Evolutionary conservation across 2,888 invertebrate species (phyloP).

Genomic region (Ormyrus labotus): DNA sequence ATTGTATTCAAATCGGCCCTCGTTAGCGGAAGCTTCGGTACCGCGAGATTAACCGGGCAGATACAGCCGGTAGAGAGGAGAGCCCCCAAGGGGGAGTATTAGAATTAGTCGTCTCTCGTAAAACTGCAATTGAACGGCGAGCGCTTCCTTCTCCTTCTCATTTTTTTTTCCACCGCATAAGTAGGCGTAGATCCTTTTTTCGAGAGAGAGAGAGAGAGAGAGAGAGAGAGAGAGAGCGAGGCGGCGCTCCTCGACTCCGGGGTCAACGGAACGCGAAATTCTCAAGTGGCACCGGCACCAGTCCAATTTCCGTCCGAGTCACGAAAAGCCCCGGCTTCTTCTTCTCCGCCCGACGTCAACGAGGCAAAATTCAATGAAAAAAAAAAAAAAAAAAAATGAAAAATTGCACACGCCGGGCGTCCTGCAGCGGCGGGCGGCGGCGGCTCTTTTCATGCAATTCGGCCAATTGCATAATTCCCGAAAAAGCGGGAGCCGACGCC

Average conservation of each 20-base stretch:
- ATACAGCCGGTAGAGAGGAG: too few relatives aligned
- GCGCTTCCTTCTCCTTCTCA: not conserved
- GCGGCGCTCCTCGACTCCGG: not conserved
- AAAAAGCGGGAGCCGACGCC: constrained; percentile 39
- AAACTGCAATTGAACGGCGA: too few relatives aligned
- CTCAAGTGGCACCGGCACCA: constrained; percentile 15
- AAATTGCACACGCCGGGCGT: not conserved
- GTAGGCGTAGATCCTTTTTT: too few relatives aligned
- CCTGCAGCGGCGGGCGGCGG: not conserved
- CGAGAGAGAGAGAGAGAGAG: constrained; percentile 32
- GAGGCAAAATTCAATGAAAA: constrained; percentile 36
- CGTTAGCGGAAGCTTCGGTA: not conserved
- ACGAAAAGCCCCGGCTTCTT: not conserved
- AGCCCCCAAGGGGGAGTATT: too few relatives aligned
- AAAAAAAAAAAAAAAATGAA: too few relatives aligned
- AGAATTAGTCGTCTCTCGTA: too few relatives aligned
- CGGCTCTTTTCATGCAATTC: constrained; percentile 61
- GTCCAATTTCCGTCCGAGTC: constrained; percentile 20
- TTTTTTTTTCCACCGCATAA: too few relatives aligned
- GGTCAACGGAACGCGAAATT: constrained; percentile 19
- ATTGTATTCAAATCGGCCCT: constrained; percentile 73
- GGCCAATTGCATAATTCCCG: constrained; percentile 74
- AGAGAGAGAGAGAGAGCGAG: constrained; percentile 31
- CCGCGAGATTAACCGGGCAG: not conserved
- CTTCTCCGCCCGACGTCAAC: not conserved